Evolutionary conservation across 2,888 invertebrate species (phyloP), one percentile per base, ranked within the genome.

Genomic region (Andrena haemorrhoa): DNA sequence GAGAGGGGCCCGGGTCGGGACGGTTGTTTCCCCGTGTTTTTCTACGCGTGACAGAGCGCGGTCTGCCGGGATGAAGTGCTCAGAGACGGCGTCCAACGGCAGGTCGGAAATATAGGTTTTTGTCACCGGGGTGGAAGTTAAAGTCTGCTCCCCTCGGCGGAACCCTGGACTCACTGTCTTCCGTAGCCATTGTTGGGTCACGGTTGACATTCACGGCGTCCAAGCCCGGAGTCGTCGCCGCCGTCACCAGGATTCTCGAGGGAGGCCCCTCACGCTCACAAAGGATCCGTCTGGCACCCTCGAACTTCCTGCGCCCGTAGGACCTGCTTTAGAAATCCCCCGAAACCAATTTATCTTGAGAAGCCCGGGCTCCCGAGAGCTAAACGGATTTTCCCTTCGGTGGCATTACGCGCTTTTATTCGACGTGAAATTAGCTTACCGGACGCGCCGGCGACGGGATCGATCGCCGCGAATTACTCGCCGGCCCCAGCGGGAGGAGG

Each of bases 311-410:
- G 86, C 83, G 70, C 65, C 56, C 70, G 87, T 89, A 88, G 89
- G 87, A 90, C 88, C 88, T 89, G 91, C 92, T 90, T 92, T 92
- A 90, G 89, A 92, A 93, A 93, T 91, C 86, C 76, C 75, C 81
- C 88, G 88, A 89, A 90, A 91, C 88, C 91, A 92, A 92, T 92
- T 92, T 93, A 92, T 92, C 92, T 91, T 89, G 89, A 90, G 90
- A 89, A 90, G 89, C 84, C 77, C 78, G 83, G 82, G 83, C 85
- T 85, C 33, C 33, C 16, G 88, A 88, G 89, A 88, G 87, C 89
- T 92, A 92, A 92, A 92, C 91, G 92, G 92, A 92, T 92, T 92
- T 92, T 85, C 86, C 79, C 84, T 86, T 71, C 85, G 82, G 82
- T 61, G 84, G 86, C 85, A 90, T 89, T 90, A 89, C 88, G 85